Evolutionary conservation across 2,797 vertebrate genomes (phyloP), one percentile per base, ranked within the genome.

Genomic region (Anguilla anguilla): DNA sequence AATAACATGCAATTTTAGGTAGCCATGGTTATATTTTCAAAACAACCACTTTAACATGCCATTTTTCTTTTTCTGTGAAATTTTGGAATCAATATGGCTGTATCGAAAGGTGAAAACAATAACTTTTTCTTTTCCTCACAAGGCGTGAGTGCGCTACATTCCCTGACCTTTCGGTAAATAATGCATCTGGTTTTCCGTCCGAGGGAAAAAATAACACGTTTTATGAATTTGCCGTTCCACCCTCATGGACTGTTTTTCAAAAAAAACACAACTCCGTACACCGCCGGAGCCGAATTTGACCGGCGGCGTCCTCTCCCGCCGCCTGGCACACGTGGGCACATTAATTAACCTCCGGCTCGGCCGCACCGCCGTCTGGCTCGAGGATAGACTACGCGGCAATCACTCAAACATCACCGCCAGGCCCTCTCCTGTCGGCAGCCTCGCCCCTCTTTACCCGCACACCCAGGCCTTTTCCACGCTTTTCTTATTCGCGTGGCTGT

Each of bases 81-180:
- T 84, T 46, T 9, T 10, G 31, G n/a, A 85, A 53, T 53, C 53
- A 35, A 11, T 84, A 84, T 83, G 46, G 83, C 61, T 89, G 81
- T 19, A 89, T 90, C 67, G 31, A 84, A 84, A 86, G 89, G 31
- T 79, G 57, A 86, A 88, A 13, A 9, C 77, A 72, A 74, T 83
- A 87, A 79, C 81, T 61, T 53, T 79, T 57, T 67, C 57, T 51
- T 72, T 69, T 25, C 59, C 53, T 85, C 74, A 86, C 86, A 53
- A 25, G 83, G 57, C 86, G 51, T 57, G 77, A 57, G 82, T 25
- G 57, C 43, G n/a, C 46, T 84, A 87, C 87, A 90, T 88, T 86
- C 84, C 88, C 87, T 90, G 90, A 91, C 87, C 87, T 90, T 89
- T 81, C 86, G 84, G 85, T 90, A 85, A 89, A 92, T 90, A 85